Evolutionary conservation across 1,140 invertebrate species (phyloP), one percentile per base, ranked within the genome.

Genomic region (Thaumetopoea pityocampa): DNA sequence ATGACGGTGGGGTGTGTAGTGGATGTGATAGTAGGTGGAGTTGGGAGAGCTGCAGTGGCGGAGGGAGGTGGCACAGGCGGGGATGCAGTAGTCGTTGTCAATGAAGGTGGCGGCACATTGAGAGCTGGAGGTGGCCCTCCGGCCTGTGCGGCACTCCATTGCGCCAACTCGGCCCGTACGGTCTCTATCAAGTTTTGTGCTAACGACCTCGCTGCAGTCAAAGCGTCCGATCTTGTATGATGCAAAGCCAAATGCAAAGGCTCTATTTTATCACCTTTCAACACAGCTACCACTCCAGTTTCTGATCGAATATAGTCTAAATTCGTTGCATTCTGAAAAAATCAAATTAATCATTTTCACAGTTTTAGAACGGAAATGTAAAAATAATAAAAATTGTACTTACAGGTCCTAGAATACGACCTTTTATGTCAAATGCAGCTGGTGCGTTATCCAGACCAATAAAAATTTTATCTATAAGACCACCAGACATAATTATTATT

Each of bases 171-270:
- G 35, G 91, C 90, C 57, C 93, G 90, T 83, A 94, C 91, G 17
- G 92, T 94, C 84, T 94, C 92, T 40, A 94, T 92, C 17, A 94
- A 85, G 81, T 94, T 94, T 51, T 90, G 88, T 7, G 92, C 91
- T 40, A 94, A 69, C 35, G 92, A 89, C 73, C 92, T 90, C 11
- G 92, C 92, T 52, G 90, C 90, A 50, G 92, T 89, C 10, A 94
- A 73, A n/a, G 90, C 89, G 45, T 92, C 87, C 10, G 87, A 81
- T 61, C 89, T 89, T 6, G 89, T 86, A 86, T 94, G 92, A 87
- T 93, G 91, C 51, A 94, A 86, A 59, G 89, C 91, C 42, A 95
- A 86, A 79, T 94, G 92, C 63, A 95, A 85, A n/a, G 92, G 92
- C 67, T 95, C 93, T 47, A 90, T 87, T 52, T 92, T 90, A 76